A percentile compares a stretch with the other conserved stretches of the same genome.
Conservation (phyloP, 2,113 vertebrate species). For the Mirounga angustirostris region DNA sequence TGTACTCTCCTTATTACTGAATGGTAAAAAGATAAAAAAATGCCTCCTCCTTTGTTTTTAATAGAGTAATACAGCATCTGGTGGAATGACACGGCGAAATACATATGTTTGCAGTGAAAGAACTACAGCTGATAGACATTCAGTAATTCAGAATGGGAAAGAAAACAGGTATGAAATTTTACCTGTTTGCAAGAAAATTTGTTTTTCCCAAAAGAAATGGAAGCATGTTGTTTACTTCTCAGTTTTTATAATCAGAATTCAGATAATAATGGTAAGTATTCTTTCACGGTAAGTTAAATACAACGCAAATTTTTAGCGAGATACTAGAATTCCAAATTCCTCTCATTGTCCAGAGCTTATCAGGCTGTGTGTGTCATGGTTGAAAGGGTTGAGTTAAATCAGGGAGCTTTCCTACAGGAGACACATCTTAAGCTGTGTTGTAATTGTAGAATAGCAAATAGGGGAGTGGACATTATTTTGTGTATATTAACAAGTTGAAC, state of each 20-base stretch:
- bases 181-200: constrained; percentile 54
- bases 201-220: constrained; percentile 57
- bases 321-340: not conserved
- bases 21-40: constrained; percentile 54
- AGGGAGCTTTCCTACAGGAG: not conserved
- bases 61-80: constrained; percentile 94
- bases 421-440: not conserved
- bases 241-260: constrained; percentile 65
- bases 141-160: constrained; percentile 98
- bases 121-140: constrained; percentile 94
- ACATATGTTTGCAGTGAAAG: constrained; percentile 98
- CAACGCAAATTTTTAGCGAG: not conserved
- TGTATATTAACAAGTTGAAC: not conserved
- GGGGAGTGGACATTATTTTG: not conserved
- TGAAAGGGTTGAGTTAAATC: not conserved
- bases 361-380: not conserved
- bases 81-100: constrained; percentile 97
- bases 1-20: not conserved
- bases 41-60: constrained; percentile 45
- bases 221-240: not conserved
- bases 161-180: constrained; percentile 94
- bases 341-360: not conserved
- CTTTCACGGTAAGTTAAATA: constrained; percentile 77
- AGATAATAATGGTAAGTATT: constrained; percentile 44
- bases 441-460: not conserved